A percentile compares a stretch with the other conserved stretches of the same genome.
Evolutionary conservation across 1,140 invertebrate genomes (phyloP).

Genomic region (Drosophila ogumai): DNA sequence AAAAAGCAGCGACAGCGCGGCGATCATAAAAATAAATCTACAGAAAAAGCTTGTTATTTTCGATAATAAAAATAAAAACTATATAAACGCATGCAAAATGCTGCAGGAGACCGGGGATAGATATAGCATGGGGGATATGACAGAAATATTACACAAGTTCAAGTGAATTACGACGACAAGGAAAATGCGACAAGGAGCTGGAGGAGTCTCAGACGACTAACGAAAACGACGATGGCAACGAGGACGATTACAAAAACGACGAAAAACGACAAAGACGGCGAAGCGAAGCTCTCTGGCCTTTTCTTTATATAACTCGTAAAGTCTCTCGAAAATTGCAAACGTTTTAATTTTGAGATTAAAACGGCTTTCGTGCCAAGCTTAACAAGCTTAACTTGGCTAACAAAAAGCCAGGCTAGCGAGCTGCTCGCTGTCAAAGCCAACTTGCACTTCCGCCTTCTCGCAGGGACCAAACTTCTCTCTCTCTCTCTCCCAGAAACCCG

Average conservation of each 20-base stretch:
- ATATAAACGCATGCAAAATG: conserved; percentile 69
- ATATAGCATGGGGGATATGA: conserved; percentile 24
- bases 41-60: conserved; percentile 76
- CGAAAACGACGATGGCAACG: conserved; percentile 19
- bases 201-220: conserved; percentile 12
- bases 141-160: conserved; percentile 76
- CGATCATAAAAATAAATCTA: conserved; percentile 71
- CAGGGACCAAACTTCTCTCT: conserved; percentile 41
- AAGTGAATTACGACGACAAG: conserved; percentile 75
- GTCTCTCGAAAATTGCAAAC: conserved; percentile 77
- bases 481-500: neutral
- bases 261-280: conserved; percentile 46
- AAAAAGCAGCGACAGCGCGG: conserved; percentile 44
- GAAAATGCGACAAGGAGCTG: conserved; percentile 27
- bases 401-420: conserved; percentile 47
- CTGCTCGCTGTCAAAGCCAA: conserved; percentile 37
- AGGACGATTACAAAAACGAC: conserved; percentile 31
- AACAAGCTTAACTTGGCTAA: conserved; percentile 80
- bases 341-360: conserved; percentile 84
- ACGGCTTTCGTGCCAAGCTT: conserved; percentile 80
- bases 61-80: conserved; percentile 79
- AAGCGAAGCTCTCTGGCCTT: conserved; percentile 25
- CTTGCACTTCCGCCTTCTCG: conserved; percentile 50
- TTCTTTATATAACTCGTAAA: conserved; percentile 78
- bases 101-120: conserved; percentile 8